Percentiles rank a stretch among this genome's conserved stretches.
Evolutionary conservation across 30 jellyfish, hydroid and myxozoan species (phyloP).

Genomic region (Calvadosia cruxmelitensis): DNA sequence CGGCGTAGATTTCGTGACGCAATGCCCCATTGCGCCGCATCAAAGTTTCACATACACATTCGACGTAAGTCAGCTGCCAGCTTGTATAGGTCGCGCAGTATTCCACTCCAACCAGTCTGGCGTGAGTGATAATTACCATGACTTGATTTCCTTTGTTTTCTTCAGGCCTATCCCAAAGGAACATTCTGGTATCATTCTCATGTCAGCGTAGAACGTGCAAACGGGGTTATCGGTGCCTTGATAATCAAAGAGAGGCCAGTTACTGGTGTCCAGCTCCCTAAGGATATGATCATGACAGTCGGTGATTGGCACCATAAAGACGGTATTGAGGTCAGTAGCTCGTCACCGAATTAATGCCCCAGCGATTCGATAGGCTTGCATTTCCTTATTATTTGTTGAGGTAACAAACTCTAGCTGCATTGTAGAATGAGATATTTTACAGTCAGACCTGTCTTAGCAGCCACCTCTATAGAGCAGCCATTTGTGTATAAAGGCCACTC

Average conservation of each 20-base stretch:
- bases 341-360: too few species aligned
- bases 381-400: not conserved
- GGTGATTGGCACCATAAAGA: slow-evolving; percentile 99
- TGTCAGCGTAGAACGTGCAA: slow-evolving; percentile 87
- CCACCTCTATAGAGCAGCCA: too few species aligned
- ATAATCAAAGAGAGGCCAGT: slow-evolving; percentile 70
- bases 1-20: slow-evolving; percentile 42
- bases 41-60: slow-evolving; percentile 28
- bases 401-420: not conserved
- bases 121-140: not conserved
- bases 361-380: not conserved
- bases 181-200: slow-evolving; percentile 97
- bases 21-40: slow-evolving; percentile 40
- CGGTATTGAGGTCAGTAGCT: slow-evolving; percentile 54
- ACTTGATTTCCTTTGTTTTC: not conserved
- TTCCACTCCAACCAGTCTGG: not conserved
- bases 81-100: too few species aligned
- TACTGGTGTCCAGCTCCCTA: slow-evolving; percentile 45
- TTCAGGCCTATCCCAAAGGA: slow-evolving; percentile 89
- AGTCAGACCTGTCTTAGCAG: too few species aligned
- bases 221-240: slow-evolving; percentile 89
- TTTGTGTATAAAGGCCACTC: too few species aligned
- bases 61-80: not conserved
- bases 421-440: too few species aligned
- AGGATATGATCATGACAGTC: slow-evolving; percentile 84